Evolutionary conservation across 2,888 invertebrate genomes (phyloP), one percentile per base, ranked within the genome.

Genomic region (Lasiommata megera): DNA sequence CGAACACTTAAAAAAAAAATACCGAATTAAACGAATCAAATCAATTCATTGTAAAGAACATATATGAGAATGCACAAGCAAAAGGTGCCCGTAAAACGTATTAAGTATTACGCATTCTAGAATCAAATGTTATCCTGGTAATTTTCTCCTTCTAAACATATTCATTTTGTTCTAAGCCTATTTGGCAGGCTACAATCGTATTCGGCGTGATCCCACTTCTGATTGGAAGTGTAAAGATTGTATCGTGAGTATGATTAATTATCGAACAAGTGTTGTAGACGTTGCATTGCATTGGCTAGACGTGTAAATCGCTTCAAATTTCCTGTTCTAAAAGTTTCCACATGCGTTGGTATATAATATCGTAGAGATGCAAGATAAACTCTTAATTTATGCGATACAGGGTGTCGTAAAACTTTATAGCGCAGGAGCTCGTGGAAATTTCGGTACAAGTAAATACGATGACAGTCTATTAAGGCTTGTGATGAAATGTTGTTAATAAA

Each of bases 201-300:
- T 11, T 1, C 14, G 29, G 0, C 9, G 16, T 8, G 28, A 43
- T 43, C 31, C 11, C 16, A 31, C 14, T 31, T 31, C 31, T 36
- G 36, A 37, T 48, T 48, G 18, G 18, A 36, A 36, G n/a, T 18
- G 36, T n/a, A 11, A 9, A n/a, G 48, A 48, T 36, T 18, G 18
- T 18, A 36, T 48, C 48, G 23, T 48, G 36, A 18, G 36, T 36
- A 34, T 36, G 48, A 48, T 48, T 48, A 36, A 48, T 48, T 48
- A 48, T 7, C 48, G 12, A 18, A 18, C 48, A 48, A 34, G 48
- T 48, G 47, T 28, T n/a, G 29, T 14, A 29, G 29, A 18, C 36
- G 48, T 18, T 29, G 14, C 11, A 36, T 12, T 18, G 36, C 36
- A 12, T 12, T 36, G 18, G 48, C 48, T 23, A 48, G 12, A 48